Percentiles rank a stretch among this genome's conserved stretches.
phyloP scores from a whole-genome alignment of 2,113 vertebrate species.

The Pipra filicauda region DNA sequence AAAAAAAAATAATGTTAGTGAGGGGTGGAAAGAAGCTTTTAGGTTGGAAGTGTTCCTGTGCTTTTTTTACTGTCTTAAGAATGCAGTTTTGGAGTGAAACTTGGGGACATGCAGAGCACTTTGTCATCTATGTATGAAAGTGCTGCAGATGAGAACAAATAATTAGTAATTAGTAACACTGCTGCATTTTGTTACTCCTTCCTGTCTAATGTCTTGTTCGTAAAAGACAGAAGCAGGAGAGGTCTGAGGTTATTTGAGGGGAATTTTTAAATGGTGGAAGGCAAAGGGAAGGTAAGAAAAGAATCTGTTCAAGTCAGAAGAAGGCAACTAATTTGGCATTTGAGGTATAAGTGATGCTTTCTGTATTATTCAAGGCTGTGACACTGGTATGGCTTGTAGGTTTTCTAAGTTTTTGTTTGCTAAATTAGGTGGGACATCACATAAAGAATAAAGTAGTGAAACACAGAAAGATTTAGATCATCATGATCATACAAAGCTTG shows the following conservation, averaged over 20 bases:
- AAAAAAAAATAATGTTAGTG: neutral
- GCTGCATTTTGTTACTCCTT: neutral
- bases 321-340: slow-evolving; percentile 13
- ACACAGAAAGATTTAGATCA: slow-evolving; percentile 43
- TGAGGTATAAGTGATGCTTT: slow-evolving; percentile 43
- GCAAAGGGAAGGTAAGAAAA: neutral
- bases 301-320: slow-evolving; percentile 30
- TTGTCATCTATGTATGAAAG: neutral
- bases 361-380: slow-evolving; percentile 55
- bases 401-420: slow-evolving; percentile 32
- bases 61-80: neutral
- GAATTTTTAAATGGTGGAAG: neutral
- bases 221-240: neutral
- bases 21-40: neutral
- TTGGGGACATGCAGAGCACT: neutral
- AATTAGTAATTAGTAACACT: neutral
- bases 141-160: neutral
- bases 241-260: neutral
- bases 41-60: neutral
- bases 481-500: neutral
- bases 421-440: slow-evolving; percentile 60
- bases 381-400: neutral
- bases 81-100: neutral
- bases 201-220: neutral
- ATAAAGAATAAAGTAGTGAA: slow-evolving; percentile 34